phyloP scores from a whole-genome alignment of 1,140 invertebrate genomes.

The Lordiphosa collinella region DNA sequence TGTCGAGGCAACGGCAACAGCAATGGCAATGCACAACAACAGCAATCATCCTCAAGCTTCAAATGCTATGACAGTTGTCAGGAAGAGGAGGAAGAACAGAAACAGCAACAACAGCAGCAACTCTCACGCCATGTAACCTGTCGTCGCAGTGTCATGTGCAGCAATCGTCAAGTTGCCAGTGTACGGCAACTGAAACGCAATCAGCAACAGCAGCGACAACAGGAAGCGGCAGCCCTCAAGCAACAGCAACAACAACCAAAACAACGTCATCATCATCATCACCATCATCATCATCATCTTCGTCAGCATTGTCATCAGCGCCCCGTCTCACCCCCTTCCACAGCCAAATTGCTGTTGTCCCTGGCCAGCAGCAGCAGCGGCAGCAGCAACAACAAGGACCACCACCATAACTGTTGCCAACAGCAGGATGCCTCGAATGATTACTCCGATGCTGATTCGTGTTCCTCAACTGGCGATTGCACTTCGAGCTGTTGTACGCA shows the following conservation, averaged over 20 bases:
- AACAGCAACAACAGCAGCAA: conserved; percentile 26
- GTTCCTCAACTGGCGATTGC: conserved; percentile 3
- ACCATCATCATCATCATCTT: conserved; percentile 10
- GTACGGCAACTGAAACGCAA: conserved; percentile 68
- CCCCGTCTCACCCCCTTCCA: conserved; percentile 46
- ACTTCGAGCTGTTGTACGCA: conserved; percentile 6
- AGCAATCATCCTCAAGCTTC: conserved; percentile 46
- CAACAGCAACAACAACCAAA: conserved; percentile 12
- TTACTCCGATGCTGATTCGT: conserved; percentile 4
- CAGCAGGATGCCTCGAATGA: conserved; percentile 1
- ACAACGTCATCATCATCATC: conserved; percentile 16
- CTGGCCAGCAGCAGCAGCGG: conserved; percentile 36
- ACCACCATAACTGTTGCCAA: conserved; percentile 5
- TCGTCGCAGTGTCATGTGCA: conserved; percentile 65
- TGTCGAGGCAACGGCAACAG: conserved; percentile 23
- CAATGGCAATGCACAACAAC: conserved; percentile 15
- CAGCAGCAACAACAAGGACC: conserved; percentile 13
- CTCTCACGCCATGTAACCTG: conserved; percentile 42
- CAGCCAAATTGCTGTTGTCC: conserved; percentile 58
- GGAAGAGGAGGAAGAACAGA: conserved; percentile 25
- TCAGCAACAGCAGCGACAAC: conserved; percentile 39
- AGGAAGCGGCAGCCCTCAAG: conserved; percentile 4
- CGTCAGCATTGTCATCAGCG: conserved; percentile 8
- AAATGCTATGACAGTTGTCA: conserved; percentile 72
- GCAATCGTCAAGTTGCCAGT: conserved; percentile 60